Conservation (phyloP, 2,113 vertebrate genomes). For the Scortum barcoo region DNA sequence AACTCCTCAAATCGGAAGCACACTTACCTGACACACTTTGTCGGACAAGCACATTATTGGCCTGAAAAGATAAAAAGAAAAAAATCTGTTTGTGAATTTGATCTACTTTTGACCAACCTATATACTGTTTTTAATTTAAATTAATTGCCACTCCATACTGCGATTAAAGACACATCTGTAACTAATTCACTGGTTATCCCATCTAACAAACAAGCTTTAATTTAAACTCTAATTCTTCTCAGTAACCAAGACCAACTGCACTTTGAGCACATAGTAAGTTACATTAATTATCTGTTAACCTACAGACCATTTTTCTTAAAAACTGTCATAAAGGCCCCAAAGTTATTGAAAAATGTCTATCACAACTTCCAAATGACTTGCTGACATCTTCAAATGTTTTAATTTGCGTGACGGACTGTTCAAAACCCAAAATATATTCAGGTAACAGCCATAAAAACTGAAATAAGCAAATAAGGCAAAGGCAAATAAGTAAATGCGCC, state of each 20-base stretch:
- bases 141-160: not conserved
- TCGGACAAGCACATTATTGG: conserved; percentile 85
- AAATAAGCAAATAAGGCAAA: not conserved
- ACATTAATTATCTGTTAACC: too few relatives aligned
- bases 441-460: too few relatives aligned
- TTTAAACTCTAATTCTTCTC: too few relatives aligned
- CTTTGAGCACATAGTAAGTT: not conserved
- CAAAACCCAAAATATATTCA: too few relatives aligned
- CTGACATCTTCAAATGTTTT: too few relatives aligned
- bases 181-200: too few relatives aligned
- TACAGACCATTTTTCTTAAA: too few relatives aligned
- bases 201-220: too few relatives aligned
- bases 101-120: not conserved
- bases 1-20: conserved; percentile 11
- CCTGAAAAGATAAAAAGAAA: conserved; percentile 74
- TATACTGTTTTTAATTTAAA: not conserved
- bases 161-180: not conserved
- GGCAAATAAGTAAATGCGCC: not conserved
- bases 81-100: conserved; percentile 49
- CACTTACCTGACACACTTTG: conserved; percentile 89
- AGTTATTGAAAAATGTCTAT: too few relatives aligned
- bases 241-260: not conserved
- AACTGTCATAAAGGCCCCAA: too few relatives aligned
- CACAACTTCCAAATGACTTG: too few relatives aligned
- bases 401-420: too few relatives aligned